A percentile compares a stretch with the other conserved stretches of the same genome.
phyloP scores from a whole-genome alignment of 1,140 invertebrate genomes.

The Heliconius nattereri region DNA sequence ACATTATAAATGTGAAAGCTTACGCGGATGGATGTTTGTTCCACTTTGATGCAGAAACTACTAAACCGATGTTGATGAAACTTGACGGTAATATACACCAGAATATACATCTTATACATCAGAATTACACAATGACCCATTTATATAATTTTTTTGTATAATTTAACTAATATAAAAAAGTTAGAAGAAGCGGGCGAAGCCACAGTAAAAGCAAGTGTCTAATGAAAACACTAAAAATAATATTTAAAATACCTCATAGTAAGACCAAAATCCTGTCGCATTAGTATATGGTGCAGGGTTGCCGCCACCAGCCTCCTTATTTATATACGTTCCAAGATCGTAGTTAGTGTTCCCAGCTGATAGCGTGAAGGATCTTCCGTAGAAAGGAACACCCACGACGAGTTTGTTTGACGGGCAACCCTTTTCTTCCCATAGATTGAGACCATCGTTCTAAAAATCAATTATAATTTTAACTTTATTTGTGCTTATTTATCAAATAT shows the following conservation, averaged over 20 bases:
- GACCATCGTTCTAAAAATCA: slow-evolving; percentile 87
- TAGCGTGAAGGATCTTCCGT: slow-evolving; percentile 91
- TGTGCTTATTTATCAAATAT: too few relatives aligned
- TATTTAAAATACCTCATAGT: slow-evolving; percentile 87
- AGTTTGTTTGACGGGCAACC: slow-evolving; percentile 94
- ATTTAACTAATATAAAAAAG: too few relatives aligned
- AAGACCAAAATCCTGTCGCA: slow-evolving; percentile 92
- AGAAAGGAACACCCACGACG: slow-evolving; percentile 93
- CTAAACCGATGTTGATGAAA: too few relatives aligned
- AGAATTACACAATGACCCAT: too few relatives aligned
- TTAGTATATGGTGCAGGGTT: slow-evolving; percentile 91
- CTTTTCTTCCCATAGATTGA: slow-evolving; percentile 91
- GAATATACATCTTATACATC: too few relatives aligned
- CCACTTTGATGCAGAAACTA: too few relatives aligned
- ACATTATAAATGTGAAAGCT: too few relatives aligned
- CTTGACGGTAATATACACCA: too few relatives aligned
- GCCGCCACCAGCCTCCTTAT: slow-evolving; percentile 93
- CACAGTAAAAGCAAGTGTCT: too few relatives aligned
- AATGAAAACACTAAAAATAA: neutral
- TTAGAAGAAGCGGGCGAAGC: too few relatives aligned
- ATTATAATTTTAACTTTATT: neutral
- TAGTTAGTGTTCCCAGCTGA: slow-evolving; percentile 91
- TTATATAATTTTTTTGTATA: too few relatives aligned
- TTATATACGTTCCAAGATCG: slow-evolving; percentile 90
- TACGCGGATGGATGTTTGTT: too few relatives aligned